These are phyloP conservation scores for Pseudoatta argentina DNA, from an alignment of 1,140 invertebrate genomes.

Conservation along the genomic window DNA sequence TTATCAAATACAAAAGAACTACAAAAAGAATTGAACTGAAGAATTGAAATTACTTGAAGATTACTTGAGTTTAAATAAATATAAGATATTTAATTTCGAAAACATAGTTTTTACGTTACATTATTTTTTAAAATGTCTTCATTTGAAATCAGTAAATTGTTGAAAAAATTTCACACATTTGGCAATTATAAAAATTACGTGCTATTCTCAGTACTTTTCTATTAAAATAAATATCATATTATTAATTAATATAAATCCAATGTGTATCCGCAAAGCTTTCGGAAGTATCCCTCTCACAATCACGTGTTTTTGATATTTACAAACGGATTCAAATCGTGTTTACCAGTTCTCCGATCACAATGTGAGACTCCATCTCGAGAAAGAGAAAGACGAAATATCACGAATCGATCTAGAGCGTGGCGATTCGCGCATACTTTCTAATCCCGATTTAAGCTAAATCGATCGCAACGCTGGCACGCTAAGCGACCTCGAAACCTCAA, in stretches of 20 bases:
- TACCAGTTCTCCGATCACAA: neutral
- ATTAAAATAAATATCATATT: neutral
- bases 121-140: no score
- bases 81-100: no score
- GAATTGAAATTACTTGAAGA: no score
- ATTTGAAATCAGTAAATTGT: no score
- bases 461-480: slow-evolving; percentile 3
- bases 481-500: slow-evolving; percentile 24
- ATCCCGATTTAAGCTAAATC: slow-evolving; percentile 26
- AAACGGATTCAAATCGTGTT: slow-evolving; percentile 24
- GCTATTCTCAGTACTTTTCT: neutral
- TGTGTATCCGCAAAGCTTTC: neutral
- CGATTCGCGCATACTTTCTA: slow-evolving; percentile 53
- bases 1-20: no score
- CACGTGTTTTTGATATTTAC: slow-evolving; percentile 8
- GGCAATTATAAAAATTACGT: neutral
- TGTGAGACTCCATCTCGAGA: neutral
- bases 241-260: neutral
- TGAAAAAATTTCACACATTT: neutral
- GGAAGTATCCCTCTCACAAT: neutral
- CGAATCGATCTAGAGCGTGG: slow-evolving; percentile 22
- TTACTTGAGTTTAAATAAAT: no score
- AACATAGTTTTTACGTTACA: no score
- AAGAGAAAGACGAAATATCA: slow-evolving; percentile 37
- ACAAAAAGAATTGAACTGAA: no score